Base-by-base conservation (phyloP, 2,113 vertebrate species). In the Coptodon bakossiorum region DNA sequence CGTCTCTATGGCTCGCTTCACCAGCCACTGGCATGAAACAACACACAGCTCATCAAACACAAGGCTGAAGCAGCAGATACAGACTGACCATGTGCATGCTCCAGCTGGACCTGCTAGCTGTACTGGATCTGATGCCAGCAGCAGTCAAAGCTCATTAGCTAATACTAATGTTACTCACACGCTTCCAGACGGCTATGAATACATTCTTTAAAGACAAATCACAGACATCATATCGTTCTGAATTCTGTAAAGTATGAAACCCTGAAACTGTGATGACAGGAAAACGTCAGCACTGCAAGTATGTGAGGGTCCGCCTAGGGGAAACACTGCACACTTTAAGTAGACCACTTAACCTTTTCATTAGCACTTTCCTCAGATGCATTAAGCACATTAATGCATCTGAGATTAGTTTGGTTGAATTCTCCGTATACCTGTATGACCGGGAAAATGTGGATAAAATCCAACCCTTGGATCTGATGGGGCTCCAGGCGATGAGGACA, bases 401-500 rank as follows among this genome's bases (percentile, higher is more conserved):
- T 66, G 61, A 10, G 16, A 17, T 17, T 17, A 78, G 43, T 5
- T 29, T 50, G 45, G 45, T 16, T 71, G 59, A 34, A 56, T 11
- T 24, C 7, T 43, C 87, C 79, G 1, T 50, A 3, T 93, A 99
- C 99, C 97, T 99, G 99, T 34, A 99, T 94, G 80, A 99, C 98
- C 16, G 99, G 99, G 90, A 99, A 99, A 90, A 99, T 98, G 91
- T 99, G 99, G 93, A 99, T 99, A 92, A 99, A 99, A 93, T 99
- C 99, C 95, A 99, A 90, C 2, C 99, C 99, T 91, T 99, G 99
- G 95, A 99, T 99, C 92, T 99, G 98, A 97, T 99, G 98, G 6
- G 98, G 99, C 89, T 99, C 99, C 90, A 99, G 94, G 13, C 98
- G 97, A 89, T 99, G 98, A 81, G 98, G 98, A 91, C 99, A 99